Conservation (phyloP, 2,797 vertebrate genomes). For the Muscicapa comitata region DNA sequence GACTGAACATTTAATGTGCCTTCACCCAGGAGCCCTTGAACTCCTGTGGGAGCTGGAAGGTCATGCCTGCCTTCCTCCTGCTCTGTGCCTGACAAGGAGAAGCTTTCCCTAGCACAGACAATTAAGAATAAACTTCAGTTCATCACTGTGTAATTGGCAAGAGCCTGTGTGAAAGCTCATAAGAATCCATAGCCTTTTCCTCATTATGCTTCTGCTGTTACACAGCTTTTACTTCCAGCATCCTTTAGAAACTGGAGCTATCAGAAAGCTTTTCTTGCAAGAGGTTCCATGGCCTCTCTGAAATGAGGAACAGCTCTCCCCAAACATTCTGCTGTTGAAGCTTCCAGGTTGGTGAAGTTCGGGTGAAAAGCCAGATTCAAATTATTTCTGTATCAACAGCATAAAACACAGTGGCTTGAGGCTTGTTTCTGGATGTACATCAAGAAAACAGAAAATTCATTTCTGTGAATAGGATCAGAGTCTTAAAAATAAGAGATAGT, state of each 20-base stretch:
- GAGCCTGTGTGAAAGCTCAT: not conserved
- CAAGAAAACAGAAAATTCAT: not conserved
- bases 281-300: not conserved
- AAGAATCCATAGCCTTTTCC: not conserved
- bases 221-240: not conserved
- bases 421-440: not conserved
- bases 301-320: not conserved
- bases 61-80: rapidly evolving
- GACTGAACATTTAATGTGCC: not conserved
- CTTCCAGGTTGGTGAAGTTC: not conserved
- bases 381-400: not conserved
- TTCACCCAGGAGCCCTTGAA: not conserved
- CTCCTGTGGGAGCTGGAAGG: not conserved
- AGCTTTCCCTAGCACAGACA: not conserved
- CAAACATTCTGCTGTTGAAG: not conserved
- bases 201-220: not conserved
- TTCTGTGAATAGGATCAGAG: not conserved
- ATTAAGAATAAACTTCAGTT: not conserved
- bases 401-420: not conserved
- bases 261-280: not conserved
- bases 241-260: not conserved
- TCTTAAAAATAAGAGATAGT: not conserved
- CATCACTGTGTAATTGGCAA: not conserved
- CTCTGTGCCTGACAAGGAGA: not conserved
- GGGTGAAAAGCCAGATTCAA: not conserved